phyloP scores from a whole-genome alignment of 2,888 invertebrate genomes.

The Drosophila greeni region DNA sequence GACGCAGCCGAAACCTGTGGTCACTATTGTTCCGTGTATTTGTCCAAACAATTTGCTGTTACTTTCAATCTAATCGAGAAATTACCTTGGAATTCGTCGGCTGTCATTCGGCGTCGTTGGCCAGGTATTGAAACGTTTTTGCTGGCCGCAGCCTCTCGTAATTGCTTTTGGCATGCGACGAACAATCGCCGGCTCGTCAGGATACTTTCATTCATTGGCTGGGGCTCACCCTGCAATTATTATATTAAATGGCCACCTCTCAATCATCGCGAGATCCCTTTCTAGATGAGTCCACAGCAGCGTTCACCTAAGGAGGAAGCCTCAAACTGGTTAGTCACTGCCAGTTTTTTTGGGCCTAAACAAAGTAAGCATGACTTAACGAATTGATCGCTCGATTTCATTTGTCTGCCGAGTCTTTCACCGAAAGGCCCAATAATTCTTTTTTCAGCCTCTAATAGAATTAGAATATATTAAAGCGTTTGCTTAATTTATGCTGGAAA shows the following conservation, averaged over 20 bases:
- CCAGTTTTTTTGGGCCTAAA: background rate
- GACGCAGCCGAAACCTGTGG: slow-evolving; percentile 10
- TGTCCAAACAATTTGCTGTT: slow-evolving; percentile 38
- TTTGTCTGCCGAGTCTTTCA: slow-evolving; percentile 1
- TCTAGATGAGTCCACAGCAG: slow-evolving; percentile 21
- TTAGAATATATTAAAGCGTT: slow-evolving; percentile 9
- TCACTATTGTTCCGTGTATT: slow-evolving; percentile 25
- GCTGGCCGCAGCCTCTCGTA: slow-evolving; percentile 21
- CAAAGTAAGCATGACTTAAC: slow-evolving; percentile 30
- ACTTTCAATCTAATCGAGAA: slow-evolving; percentile 39
- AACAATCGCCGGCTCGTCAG: slow-evolving; percentile 19
- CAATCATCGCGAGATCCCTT: slow-evolving; percentile 26
- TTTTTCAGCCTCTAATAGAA: slow-evolving; percentile 7
- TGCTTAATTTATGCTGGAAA: slow-evolving; percentile 12
- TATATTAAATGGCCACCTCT: slow-evolving; percentile 32
- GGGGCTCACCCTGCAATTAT: slow-evolving; percentile 31
- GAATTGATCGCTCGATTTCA: background rate
- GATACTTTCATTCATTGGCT: slow-evolving; percentile 30
- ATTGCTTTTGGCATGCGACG: slow-evolving; percentile 38
- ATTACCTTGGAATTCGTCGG: slow-evolving; percentile 33
- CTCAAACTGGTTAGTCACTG: slow-evolving; percentile 25
- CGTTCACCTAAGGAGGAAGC: slow-evolving; percentile 16
- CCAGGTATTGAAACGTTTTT: slow-evolving; percentile 26
- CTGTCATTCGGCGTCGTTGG: slow-evolving; percentile 2
- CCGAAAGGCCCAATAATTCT: background rate